Conservation (phyloP, 2,797 vertebrate species). For the Onychomys arenicola region DNA sequence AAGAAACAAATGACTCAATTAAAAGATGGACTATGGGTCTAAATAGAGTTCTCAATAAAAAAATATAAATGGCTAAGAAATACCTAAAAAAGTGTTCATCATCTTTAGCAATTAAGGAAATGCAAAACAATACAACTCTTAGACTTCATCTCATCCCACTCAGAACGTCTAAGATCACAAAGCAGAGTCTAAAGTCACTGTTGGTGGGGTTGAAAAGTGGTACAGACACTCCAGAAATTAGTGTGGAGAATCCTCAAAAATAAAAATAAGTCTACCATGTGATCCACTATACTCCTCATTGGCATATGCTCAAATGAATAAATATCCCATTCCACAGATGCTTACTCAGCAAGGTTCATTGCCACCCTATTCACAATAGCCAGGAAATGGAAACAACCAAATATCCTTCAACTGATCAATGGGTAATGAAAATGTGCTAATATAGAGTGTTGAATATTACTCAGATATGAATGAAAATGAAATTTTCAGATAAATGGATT, state of each 20-base stretch:
- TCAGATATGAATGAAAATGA: neutral
- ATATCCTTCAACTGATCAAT: neutral
- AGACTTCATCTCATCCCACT: neutral
- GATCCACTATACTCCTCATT: too few species aligned
- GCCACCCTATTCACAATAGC: neutral
- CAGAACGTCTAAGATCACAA: neutral
- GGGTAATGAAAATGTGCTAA: neutral
- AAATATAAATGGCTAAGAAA: neutral
- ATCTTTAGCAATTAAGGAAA: neutral
- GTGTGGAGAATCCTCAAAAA: neutral
- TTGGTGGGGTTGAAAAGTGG: neutral
- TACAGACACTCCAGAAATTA: neutral
- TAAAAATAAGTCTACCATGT: neutral
- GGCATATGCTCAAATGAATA: neutral
- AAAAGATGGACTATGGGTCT: neutral
- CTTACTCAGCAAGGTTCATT: neutral
- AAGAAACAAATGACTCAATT: neutral
- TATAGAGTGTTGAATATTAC: neutral
- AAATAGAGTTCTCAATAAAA: neutral
- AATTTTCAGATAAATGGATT: too few species aligned
- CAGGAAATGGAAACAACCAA: neutral
- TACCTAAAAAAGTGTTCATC: too few species aligned
- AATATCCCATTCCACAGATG: neutral
- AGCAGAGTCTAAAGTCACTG: neutral
- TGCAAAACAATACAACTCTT: neutral